Evolutionary conservation across 2,888 invertebrate species (phyloP).

Genomic region (Dorcus hopei): DNA sequence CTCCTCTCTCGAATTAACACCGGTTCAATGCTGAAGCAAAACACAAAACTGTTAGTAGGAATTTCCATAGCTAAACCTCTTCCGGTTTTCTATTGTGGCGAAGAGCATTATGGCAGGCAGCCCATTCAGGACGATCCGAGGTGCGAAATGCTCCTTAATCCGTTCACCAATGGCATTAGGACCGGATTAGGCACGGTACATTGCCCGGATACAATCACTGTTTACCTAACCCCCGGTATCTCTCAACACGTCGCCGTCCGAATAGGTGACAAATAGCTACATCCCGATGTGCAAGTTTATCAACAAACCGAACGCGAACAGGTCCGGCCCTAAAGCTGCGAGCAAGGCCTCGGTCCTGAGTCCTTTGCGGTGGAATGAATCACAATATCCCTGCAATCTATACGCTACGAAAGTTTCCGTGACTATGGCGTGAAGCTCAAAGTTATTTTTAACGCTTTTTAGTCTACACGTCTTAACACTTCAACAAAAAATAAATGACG

Average conservation of each 20-base stretch:
- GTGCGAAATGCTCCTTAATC: constrained; percentile 45
- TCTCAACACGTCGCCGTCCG: background rate
- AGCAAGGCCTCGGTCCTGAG: no score
- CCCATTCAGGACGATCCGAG: constrained; percentile 35
- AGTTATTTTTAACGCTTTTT: constrained; percentile 33
- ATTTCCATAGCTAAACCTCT: constrained; percentile 39
- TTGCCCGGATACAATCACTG: constrained; percentile 46
- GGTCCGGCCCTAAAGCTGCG: no score
- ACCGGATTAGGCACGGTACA: constrained; percentile 43
- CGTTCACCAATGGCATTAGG: constrained; percentile 43
- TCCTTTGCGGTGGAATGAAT: constrained; percentile 7
- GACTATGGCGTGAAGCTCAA: constrained; percentile 14
- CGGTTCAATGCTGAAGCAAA: background rate
- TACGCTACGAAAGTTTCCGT: constrained; percentile 21
- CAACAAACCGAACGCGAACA: background rate
- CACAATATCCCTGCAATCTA: constrained; percentile 24
- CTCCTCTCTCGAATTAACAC: no score
- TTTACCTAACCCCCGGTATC: constrained; percentile 43
- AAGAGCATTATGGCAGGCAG: constrained; percentile 33
- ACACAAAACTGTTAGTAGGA: constrained; percentile 18
- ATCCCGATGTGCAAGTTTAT: background rate
- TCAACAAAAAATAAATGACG: no score
- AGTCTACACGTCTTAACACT: constrained; percentile 14
- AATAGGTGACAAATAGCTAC: constrained; percentile 15
- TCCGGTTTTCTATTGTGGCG: constrained; percentile 39